These are phyloP conservation scores for Dreissena polymorpha DNA, from an alignment of 1,140 invertebrate species.

Conservation along the genomic window DNA sequence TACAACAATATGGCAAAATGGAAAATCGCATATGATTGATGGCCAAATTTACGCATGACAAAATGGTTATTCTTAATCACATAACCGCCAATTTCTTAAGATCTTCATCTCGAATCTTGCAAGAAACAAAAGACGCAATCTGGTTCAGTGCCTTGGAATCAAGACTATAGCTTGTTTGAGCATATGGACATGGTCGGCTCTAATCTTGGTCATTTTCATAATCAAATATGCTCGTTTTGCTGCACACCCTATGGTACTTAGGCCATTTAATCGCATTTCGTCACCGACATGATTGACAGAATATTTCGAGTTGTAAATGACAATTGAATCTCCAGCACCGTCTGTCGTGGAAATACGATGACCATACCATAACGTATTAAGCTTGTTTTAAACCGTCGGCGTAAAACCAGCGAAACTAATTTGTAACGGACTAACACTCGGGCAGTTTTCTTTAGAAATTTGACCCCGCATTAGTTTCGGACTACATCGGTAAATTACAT, in stretches of 20 bases:
- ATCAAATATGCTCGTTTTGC: constrained; percentile 57
- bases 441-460: constrained; percentile 3
- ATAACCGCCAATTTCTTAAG: neutral
- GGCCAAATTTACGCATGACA: neutral
- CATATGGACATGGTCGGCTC: constrained; percentile 33
- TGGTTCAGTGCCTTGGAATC: neutral
- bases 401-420: constrained; percentile 32
- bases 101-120: neutral
- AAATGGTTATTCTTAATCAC: neutral
- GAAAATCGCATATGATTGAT: neutral
- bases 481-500: neutral
- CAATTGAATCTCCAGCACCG: constrained; percentile 50
- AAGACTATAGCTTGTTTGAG: neutral
- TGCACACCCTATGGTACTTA: constrained; percentile 45
- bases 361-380: constrained; percentile 45
- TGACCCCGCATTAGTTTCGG: neutral
- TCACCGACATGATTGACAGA: constrained; percentile 43
- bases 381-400: constrained; percentile 36
- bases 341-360: constrained; percentile 48
- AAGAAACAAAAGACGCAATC: neutral
- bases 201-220: constrained; percentile 56
- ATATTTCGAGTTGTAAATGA: constrained; percentile 58
- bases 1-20: too few species aligned
- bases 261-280: constrained; percentile 54
- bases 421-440: constrained; percentile 21